Evolutionary conservation across 2,113 vertebrate genomes (phyloP).

Genomic region (Hydrolagus affinis): DNA sequence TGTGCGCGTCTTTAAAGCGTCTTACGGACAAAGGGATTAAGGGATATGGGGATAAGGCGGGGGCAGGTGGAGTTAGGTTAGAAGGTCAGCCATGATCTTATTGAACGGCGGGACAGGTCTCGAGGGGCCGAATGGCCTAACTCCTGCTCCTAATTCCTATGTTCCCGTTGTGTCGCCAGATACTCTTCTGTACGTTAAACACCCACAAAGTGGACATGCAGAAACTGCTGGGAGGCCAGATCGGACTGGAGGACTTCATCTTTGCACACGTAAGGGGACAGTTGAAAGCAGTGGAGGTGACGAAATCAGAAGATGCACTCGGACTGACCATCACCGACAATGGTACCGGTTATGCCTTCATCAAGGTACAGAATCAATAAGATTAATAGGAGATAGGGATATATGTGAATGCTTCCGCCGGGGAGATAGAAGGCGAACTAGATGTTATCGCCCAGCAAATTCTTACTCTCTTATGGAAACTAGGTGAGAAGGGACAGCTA

Average conservation of each 20-base stretch:
- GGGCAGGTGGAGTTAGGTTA: too few species aligned
- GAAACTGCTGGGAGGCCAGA: slow-evolving; percentile 90
- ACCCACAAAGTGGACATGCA: slow-evolving; percentile 98
- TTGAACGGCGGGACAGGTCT: background rate
- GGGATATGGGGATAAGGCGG: too few species aligned
- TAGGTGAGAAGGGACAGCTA: too few species aligned
- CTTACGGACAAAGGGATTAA: too few species aligned
- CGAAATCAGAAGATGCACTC: slow-evolving; percentile 85
- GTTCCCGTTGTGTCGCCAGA: slow-evolving; percentile 52
- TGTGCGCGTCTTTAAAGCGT: too few species aligned
- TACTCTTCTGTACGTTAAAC: slow-evolving; percentile 93
- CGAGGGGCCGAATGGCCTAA: background rate
- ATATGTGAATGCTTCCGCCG: too few species aligned
- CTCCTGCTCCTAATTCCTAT: background rate
- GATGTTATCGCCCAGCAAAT: too few species aligned
- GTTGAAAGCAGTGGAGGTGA: slow-evolving; percentile 91
- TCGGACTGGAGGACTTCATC: slow-evolving; percentile 93
- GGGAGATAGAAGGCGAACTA: too few species aligned
- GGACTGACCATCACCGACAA: slow-evolving; percentile 96
- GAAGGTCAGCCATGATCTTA: too few species aligned
- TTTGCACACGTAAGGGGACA: slow-evolving; percentile 87
- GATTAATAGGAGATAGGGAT: background rate
- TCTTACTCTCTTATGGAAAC: too few species aligned
- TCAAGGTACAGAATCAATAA: slow-evolving; percentile 64
- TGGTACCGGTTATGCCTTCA: slow-evolving; percentile 88